phyloP scores from a whole-genome alignment of 1,140 invertebrate species.

The Eriosoma lanigerum region DNA sequence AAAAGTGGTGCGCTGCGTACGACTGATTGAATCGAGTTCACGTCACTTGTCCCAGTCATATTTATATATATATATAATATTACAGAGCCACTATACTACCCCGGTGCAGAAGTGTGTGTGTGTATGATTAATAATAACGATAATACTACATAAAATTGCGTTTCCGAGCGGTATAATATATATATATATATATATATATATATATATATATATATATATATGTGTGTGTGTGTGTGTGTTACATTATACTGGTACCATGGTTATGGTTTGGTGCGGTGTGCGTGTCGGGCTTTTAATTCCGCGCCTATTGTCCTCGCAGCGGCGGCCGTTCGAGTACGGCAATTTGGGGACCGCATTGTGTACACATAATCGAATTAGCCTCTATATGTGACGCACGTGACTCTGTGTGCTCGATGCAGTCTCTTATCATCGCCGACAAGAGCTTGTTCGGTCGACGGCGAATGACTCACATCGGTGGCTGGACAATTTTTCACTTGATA shows the following conservation, averaged over 20 bases:
- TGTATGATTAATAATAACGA: constrained; percentile 25
- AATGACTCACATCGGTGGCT: constrained; percentile 29
- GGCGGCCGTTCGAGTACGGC: constrained; percentile 29
- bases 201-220: not conserved
- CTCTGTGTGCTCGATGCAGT: constrained; percentile 1
- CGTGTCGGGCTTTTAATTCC: constrained; percentile 39
- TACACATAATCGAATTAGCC: constrained; percentile 50
- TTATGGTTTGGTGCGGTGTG: constrained; percentile 13
- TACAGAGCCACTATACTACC: not conserved
- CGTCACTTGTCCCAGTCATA: constrained; percentile 9
- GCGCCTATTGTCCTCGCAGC: constrained; percentile 9
- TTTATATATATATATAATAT: not conserved
- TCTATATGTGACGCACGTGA: constrained; percentile 34
- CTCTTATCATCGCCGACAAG: constrained; percentile 35
- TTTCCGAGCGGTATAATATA: not conserved
- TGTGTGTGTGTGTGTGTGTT: no score
- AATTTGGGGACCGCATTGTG: constrained; percentile 49
- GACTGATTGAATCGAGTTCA: constrained; percentile 36
- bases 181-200: not conserved
- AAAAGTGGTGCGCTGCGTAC: not conserved
- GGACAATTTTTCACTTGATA: not conserved
- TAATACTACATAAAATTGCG: constrained; percentile 24
- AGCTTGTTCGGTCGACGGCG: not conserved
- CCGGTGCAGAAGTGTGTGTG: not conserved
- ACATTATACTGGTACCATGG: constrained; percentile 16